Percentiles rank a stretch among this genome's conserved stretches.
Conservation (phyloP, 2,113 vertebrate genomes). For the Chunga burmeisteri region DNA sequence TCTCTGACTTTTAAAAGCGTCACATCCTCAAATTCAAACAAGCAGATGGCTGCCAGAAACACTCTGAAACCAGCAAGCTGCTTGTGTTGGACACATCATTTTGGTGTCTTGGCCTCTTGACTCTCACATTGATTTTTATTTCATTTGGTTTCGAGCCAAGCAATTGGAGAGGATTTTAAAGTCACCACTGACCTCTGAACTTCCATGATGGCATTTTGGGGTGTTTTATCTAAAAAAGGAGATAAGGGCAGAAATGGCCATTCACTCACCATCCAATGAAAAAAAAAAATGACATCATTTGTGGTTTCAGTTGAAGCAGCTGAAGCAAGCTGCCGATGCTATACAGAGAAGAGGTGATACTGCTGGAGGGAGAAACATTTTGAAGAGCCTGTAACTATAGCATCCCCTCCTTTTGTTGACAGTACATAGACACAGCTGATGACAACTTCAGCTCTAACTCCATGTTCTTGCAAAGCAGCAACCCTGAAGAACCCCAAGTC, state of each 20-base stretch:
- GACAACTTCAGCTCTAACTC: neutral
- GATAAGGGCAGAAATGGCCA: neutral
- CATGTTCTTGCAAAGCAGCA: neutral
- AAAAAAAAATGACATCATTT: neutral
- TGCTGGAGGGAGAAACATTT: neutral
- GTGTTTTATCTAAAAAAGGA: neutral
- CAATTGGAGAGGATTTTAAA: neutral
- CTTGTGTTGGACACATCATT: neutral
- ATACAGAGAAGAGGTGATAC: neutral
- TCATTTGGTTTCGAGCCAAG: neutral
- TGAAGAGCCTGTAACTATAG: neutral
- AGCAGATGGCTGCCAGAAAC: conserved; percentile 26
- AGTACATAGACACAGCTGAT: neutral
- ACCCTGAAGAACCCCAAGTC: neutral
- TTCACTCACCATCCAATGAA: neutral
- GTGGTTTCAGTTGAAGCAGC: neutral
- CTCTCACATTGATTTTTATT: neutral
- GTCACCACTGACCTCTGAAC: neutral
- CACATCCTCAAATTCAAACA: conserved; percentile 5
- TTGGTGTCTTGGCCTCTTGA: neutral
- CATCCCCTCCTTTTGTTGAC: neutral
- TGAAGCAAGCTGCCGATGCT: neutral
- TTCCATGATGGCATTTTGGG: neutral
- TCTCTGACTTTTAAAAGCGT: conserved; percentile 3
- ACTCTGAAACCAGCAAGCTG: conserved; percentile 2